Percentiles rank a stretch among this genome's conserved stretches.
Evolutionary conservation across 2,888 invertebrate species (phyloP).

Genomic region (Glaucopsyche alexis): DNA sequence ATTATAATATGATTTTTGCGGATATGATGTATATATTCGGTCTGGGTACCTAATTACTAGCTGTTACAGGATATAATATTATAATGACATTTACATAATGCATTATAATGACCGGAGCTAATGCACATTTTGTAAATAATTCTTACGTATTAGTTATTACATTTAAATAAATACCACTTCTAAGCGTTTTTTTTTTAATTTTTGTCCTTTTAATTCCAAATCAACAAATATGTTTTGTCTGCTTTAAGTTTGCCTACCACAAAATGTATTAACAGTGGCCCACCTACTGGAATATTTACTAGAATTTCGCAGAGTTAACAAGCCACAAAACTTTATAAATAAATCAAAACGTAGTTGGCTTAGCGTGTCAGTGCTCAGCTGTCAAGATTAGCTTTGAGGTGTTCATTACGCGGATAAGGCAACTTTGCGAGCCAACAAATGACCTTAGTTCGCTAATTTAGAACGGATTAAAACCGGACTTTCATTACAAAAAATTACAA

Average conservation of each 20-base stretch:
- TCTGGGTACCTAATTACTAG: too few species aligned
- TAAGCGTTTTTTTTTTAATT: too few species aligned
- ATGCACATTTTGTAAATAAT: too few species aligned
- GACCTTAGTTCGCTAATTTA: conserved; percentile 43
- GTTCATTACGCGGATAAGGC: conserved; percentile 65
- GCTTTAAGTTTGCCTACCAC: not conserved
- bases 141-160: too few species aligned
- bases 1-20: too few species aligned
- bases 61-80: too few species aligned
- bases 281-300: not conserved
- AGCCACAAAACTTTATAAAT: conserved; percentile 47
- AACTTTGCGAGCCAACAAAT: conserved; percentile 59
- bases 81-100: too few species aligned
- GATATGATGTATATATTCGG: too few species aligned
- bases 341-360: conserved; percentile 56
- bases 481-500: conserved; percentile 22
- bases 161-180: too few species aligned
- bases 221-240: too few species aligned
- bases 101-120: too few species aligned
- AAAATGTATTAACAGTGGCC: not conserved
- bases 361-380: conserved; percentile 54
- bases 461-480: conserved; percentile 34
- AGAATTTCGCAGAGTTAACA: conserved; percentile 30
- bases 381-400: conserved; percentile 57
- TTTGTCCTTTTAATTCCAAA: too few species aligned